These are phyloP conservation scores for Salvelinus alpinus DNA, from an alignment of 2,113 vertebrate genomes.

Conservation along the genomic window DNA sequence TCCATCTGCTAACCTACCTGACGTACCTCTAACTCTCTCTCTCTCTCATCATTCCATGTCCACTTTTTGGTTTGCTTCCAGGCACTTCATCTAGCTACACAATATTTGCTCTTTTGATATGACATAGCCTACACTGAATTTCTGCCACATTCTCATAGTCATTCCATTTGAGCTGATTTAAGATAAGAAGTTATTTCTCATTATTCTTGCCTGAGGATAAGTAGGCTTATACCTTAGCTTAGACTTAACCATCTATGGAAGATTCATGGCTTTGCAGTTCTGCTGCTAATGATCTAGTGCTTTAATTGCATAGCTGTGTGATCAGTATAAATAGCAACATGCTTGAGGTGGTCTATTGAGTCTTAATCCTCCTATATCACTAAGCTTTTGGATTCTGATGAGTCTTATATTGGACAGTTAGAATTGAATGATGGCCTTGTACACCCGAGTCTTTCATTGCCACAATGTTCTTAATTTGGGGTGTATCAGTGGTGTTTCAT, in stretches of 20 bases:
- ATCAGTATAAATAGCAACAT: slow-evolving; percentile 12
- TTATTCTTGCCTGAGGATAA: no score
- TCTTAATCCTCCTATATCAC: slow-evolving; percentile 24
- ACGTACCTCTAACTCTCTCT: slow-evolving; percentile 17
- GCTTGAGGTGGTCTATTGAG: slow-evolving; percentile 44
- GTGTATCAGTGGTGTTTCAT: no score
- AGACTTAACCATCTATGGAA: slow-evolving; percentile 4
- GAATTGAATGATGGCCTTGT: no score
- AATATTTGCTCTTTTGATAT: background rate
- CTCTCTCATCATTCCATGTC: slow-evolving; percentile 33
- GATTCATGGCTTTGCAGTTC: slow-evolving; percentile 35
- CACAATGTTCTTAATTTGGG: no score
- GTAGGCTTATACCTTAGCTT: background rate
- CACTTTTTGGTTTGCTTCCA: background rate
- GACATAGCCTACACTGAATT: background rate
- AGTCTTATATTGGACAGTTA: no score
- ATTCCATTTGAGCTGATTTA: slow-evolving; percentile 9
- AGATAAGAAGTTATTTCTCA: background rate
- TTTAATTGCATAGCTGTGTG: slow-evolving; percentile 17
- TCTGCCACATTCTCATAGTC: slow-evolving; percentile 12
- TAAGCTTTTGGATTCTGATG: background rate
- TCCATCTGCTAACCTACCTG: slow-evolving; percentile 9
- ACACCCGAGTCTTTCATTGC: no score
- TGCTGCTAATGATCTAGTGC: slow-evolving; percentile 16
- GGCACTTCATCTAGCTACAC: background rate